Conservation (phyloP, 2,888 invertebrate genomes). For the Endomychus coccineus region DNA sequence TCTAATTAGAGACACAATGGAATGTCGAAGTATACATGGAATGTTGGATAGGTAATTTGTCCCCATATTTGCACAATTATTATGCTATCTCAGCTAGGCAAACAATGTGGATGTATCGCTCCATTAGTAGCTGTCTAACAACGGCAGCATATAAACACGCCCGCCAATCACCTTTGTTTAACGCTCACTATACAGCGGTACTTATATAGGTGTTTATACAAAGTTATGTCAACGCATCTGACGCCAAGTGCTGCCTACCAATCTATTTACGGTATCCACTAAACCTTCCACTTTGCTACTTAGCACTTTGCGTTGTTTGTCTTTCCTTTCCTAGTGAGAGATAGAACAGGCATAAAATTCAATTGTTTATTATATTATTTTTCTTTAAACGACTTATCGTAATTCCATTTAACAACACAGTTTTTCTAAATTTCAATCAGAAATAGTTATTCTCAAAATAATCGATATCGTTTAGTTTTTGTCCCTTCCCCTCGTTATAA, state of each 20-base stretch:
- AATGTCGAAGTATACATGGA: too few species aligned
- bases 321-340: too few species aligned
- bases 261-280: neutral
- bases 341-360: too few species aligned
- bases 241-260: slow-evolving; percentile 18
- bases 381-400: too few species aligned
- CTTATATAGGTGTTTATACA: slow-evolving; percentile 19
- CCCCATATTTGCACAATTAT: slow-evolving; percentile 20
- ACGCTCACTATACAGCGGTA: slow-evolving; percentile 2
- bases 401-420: too few species aligned
- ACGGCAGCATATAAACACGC: slow-evolving; percentile 11
- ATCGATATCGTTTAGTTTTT: too few species aligned
- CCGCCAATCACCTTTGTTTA: slow-evolving; percentile 14
- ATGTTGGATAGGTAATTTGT: slow-evolving; percentile 14
- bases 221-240: slow-evolving; percentile 19
- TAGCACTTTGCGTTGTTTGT: too few species aligned
- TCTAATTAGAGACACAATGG: too few species aligned
- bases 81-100: slow-evolving; percentile 20
- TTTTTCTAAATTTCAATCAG: too few species aligned
- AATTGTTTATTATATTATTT: too few species aligned
- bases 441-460: too few species aligned
- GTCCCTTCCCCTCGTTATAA: too few species aligned
- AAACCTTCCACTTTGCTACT: neutral
- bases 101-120: slow-evolving; percentile 24
- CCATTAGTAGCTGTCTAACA: slow-evolving; percentile 22